phyloP scores from a whole-genome alignment of 37 sponge, comb jelly and placozoan species.

The Halisarca cf. caerulea region DNA sequence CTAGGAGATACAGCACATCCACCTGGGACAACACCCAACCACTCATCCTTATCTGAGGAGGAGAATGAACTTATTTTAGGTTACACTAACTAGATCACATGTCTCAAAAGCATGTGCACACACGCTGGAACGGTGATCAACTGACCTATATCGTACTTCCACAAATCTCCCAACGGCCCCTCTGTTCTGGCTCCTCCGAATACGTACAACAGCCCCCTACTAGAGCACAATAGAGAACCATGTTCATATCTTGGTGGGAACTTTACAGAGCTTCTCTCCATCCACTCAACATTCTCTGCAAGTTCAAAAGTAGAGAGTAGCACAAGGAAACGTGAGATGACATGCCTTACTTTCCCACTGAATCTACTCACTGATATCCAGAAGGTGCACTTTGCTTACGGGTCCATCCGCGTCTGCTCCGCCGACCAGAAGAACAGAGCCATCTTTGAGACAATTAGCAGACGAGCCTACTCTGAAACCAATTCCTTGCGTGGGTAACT shows the following conservation, averaged over 20 bases:
- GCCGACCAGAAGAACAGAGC: not conserved
- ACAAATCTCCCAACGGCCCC: slow-evolving; percentile 40
- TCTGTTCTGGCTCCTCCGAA: slow-evolving; percentile 41
- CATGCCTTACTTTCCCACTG: not conserved
- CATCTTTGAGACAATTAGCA: not conserved
- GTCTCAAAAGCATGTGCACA: too few relatives aligned
- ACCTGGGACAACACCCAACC: not conserved
- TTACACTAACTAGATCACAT: too few relatives aligned
- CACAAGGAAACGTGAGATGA: not conserved
- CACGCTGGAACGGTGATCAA: too few relatives aligned
- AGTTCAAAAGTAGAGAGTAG: too few relatives aligned
- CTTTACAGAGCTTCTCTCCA: not conserved
- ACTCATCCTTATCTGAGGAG: slow-evolving; percentile 22
- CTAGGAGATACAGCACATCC: slow-evolving; percentile 33
- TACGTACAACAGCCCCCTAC: not conserved
- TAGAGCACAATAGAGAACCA: not conserved
- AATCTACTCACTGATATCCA: not conserved
- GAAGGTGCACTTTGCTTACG: not conserved
- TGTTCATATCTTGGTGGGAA: slow-evolving; percentile 54
- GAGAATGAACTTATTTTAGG: too few relatives aligned
- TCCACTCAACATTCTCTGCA: slow-evolving; percentile 28
- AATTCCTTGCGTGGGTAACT: not conserved
- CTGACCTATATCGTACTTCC: slow-evolving; percentile 36
- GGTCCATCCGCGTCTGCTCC: slow-evolving; percentile 12
- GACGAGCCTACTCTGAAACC: slow-evolving; percentile 10